phyloP scores from a whole-genome alignment of 2,888 invertebrate species.

The Meloe dianella region DNA sequence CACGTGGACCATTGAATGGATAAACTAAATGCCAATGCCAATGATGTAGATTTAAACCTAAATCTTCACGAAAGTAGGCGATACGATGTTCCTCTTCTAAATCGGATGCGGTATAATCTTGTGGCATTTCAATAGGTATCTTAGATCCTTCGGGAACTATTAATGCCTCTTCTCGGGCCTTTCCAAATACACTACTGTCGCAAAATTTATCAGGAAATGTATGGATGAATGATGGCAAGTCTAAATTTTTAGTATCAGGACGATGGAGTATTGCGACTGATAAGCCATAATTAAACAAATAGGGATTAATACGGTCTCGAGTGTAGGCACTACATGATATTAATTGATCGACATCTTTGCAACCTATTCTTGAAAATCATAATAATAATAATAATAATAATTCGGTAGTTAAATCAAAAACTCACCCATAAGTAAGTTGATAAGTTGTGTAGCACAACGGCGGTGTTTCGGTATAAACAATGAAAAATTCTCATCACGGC shows the following conservation, averaged over 20 bases:
- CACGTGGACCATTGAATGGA: constrained; percentile 69
- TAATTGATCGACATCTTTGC: constrained; percentile 74
- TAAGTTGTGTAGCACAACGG: constrained; percentile 72
- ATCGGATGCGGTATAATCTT: constrained; percentile 77
- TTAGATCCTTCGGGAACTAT: constrained; percentile 68
- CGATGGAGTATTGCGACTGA: constrained; percentile 79
- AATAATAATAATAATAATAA: background rate
- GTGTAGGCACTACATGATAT: constrained; percentile 72
- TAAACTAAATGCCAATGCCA: constrained; percentile 92
- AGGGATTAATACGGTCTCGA: constrained; percentile 78
- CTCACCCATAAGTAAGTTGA: constrained; percentile 70
- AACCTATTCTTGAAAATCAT: constrained; percentile 55
- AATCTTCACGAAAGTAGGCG: constrained; percentile 84
- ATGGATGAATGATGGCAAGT: constrained; percentile 76
- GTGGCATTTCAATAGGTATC: constrained; percentile 73
- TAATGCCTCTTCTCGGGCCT: constrained; percentile 72
- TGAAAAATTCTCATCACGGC: constrained; percentile 72
- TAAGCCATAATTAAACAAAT: constrained; percentile 79
- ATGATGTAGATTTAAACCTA: constrained; percentile 83
- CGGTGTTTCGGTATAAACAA: constrained; percentile 76
- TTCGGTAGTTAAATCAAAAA: background rate
- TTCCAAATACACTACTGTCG: constrained; percentile 73
- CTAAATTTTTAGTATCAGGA: constrained; percentile 71
- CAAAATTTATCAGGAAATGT: constrained; percentile 84
- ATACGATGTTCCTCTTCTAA: constrained; percentile 77